Base-by-base conservation (phyloP, 2,797 vertebrate species). In the Vireo griseus region DNA sequence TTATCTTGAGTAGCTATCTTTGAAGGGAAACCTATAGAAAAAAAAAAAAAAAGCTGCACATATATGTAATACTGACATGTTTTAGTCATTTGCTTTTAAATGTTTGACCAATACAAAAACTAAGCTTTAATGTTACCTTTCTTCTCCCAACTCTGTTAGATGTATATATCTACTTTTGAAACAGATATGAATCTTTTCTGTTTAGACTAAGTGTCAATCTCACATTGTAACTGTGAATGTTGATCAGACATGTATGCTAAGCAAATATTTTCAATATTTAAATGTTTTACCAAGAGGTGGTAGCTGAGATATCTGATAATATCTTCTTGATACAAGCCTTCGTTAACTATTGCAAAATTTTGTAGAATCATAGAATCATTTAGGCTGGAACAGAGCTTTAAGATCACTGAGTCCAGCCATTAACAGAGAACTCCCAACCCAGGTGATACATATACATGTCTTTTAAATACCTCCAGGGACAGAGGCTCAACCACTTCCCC, bases 61-160 rank as follows among this genome's bases (percentile, higher is more conserved):
- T 94, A 94, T 67, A 90, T 61, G 88, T 94, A 97, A 95, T 84
- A 54, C 24, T 95, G 91, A 88, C 72, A 92, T 86, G 83, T 94
- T 97, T 97, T 94, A 96, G 83, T 80, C 35, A 94, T 86, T 76
- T 90, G 57, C 75, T 96, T 92, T 96, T 78, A 92, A 93, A 96
- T 90, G 76, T 95, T 95, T 97, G 92, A 97, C 80, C 86, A 78
- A 73, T n/a, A 91, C 25, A 85, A 96, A 96, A 95, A 62, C 44
- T 94, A 96, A 94, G 95, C 52, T 90, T 95, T 85, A 96, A 94
- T 91, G 81, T 67, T 80, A 91, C 68, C 39, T 93, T 97, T 94
- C 59, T 95, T 74, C 75, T 94, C 72, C 35, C 37, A 76, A 39
- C 54, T 66, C 35, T 40, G 6, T 96, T 84, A 88, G 50, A 55